A percentile compares a stretch with the other conserved stretches of the same genome.
These are phyloP conservation scores for Corydoras sp. DNA, from an alignment of 2,113 vertebrate species.

Conservation along the genomic window DNA sequence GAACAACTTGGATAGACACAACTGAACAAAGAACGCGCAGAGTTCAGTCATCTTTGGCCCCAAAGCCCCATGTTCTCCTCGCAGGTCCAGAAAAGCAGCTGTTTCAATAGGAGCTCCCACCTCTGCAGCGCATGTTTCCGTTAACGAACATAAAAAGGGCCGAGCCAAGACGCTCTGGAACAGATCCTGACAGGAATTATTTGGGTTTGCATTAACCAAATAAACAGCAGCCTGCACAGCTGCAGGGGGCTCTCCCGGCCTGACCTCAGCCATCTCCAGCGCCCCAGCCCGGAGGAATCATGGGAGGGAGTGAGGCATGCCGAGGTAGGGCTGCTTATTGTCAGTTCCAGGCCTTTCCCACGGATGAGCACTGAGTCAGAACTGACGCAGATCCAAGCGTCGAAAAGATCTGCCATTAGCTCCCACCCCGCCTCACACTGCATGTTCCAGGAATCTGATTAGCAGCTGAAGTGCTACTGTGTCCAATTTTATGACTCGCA, in stretches of 20 bases:
- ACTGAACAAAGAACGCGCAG: background rate
- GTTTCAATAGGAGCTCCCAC: slow-evolving; percentile 36
- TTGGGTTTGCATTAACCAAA: slow-evolving; percentile 68
- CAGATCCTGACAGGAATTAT: slow-evolving; percentile 62
- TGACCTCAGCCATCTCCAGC: slow-evolving; percentile 27
- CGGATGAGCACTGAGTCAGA: slow-evolving; percentile 51
- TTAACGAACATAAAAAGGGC: slow-evolving; percentile 60
- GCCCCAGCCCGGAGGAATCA: slow-evolving; percentile 30
- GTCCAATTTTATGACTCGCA: slow-evolving; percentile 11
- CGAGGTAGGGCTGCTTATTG: slow-evolving; percentile 62
- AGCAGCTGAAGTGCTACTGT: slow-evolving; percentile 20
- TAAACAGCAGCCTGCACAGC: slow-evolving; percentile 59
- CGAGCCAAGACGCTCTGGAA: slow-evolving; percentile 56
- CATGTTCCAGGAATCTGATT: slow-evolving; percentile 19
- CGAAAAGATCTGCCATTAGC: slow-evolving; percentile 35
- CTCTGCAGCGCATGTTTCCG: slow-evolving; percentile 44
- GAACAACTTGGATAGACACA: background rate
- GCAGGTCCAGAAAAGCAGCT: slow-evolving; percentile 25
- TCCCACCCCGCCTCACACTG: slow-evolving; percentile 45
- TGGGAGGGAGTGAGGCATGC: slow-evolving; percentile 47
- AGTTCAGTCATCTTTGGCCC: background rate
- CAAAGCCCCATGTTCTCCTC: background rate
- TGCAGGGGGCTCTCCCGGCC: slow-evolving; percentile 55
- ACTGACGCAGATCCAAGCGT: slow-evolving; percentile 35
- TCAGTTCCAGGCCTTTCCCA: slow-evolving; percentile 66